These are phyloP conservation scores for Sanderia malayensis DNA, from an alignment of 30 jellyfish, hydroid and myxozoan species.

Conservation along the genomic window DNA sequence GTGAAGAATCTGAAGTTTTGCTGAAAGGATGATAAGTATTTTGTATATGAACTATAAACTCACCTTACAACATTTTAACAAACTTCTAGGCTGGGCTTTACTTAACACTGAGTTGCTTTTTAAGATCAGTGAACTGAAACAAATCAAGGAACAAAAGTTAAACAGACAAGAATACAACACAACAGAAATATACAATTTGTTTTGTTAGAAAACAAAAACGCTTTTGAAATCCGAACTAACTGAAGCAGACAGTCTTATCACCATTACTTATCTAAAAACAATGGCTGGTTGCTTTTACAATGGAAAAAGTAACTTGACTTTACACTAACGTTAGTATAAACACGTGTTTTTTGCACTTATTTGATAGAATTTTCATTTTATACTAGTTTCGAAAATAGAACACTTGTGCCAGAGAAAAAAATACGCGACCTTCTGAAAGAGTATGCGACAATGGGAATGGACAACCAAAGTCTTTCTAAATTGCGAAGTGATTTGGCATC, in stretches of 20 bases:
- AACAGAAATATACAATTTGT: background rate
- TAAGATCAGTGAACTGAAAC: too few relatives aligned
- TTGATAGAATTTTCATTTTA: background rate
- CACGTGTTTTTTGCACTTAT: background rate
- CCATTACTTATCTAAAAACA: background rate
- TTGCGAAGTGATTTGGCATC: background rate
- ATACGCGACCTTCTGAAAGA: background rate
- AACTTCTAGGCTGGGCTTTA: background rate
- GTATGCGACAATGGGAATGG: background rate
- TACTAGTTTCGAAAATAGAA: slow-evolving; percentile 6
- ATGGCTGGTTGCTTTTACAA: too few relatives aligned
- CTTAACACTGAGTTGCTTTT: background rate
- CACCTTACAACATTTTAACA: background rate
- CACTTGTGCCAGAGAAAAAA: background rate
- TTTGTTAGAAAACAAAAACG: background rate
- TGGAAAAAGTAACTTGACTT: too few relatives aligned
- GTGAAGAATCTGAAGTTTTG: background rate
- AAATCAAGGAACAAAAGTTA: too few relatives aligned
- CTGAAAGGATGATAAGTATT: background rate
- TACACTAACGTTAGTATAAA: too few relatives aligned
- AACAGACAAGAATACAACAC: too few relatives aligned
- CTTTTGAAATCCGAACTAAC: background rate
- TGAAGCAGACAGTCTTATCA: background rate
- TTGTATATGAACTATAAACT: too few relatives aligned
- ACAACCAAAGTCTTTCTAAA: background rate